Percentiles rank a stretch among this genome's conserved stretches.
These are phyloP conservation scores for Cynocephalus volans DNA, from an alignment of 2,113 vertebrate species.

Conservation along the genomic window DNA sequence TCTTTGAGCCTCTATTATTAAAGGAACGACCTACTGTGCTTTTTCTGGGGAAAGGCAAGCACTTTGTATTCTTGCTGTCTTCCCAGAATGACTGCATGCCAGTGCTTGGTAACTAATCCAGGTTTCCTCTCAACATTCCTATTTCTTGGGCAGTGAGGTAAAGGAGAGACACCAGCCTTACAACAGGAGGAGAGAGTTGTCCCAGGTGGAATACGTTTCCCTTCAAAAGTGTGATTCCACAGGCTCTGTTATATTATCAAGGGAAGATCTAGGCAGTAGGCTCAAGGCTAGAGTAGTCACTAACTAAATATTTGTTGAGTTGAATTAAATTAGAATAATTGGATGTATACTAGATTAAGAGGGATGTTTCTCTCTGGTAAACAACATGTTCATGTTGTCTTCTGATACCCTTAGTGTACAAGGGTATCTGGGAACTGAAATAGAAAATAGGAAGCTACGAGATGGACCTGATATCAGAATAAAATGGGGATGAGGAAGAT, in stretches of 20 bases:
- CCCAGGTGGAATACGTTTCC: neutral
- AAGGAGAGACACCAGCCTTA: neutral
- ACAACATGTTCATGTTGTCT: neutral
- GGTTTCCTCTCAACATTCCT: neutral
- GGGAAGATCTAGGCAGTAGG: conserved; percentile 25
- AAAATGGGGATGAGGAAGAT: neutral
- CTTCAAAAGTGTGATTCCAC: neutral
- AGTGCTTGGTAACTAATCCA: neutral
- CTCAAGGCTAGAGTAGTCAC: neutral
- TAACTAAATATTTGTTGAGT: conserved; percentile 73
- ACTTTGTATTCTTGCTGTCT: neutral
- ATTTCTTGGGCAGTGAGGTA: neutral
- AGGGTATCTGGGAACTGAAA: conserved; percentile 1
- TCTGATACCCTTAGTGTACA: neutral
- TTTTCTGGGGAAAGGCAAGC: conserved; percentile 25
- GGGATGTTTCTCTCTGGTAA: conserved; percentile 56
- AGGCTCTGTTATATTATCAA: neutral
- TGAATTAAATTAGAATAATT: conserved; percentile 70
- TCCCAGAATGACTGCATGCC: neutral
- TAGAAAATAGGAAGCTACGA: neutral
- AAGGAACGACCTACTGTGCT: neutral
- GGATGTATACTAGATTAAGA: conserved; percentile 47
- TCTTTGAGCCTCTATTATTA: neutral
- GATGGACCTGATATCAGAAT: neutral
- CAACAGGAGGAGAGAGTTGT: neutral